Evolutionary conservation across 2,888 invertebrate genomes (phyloP).

Genomic region (Orthonevra nobilis): DNA sequence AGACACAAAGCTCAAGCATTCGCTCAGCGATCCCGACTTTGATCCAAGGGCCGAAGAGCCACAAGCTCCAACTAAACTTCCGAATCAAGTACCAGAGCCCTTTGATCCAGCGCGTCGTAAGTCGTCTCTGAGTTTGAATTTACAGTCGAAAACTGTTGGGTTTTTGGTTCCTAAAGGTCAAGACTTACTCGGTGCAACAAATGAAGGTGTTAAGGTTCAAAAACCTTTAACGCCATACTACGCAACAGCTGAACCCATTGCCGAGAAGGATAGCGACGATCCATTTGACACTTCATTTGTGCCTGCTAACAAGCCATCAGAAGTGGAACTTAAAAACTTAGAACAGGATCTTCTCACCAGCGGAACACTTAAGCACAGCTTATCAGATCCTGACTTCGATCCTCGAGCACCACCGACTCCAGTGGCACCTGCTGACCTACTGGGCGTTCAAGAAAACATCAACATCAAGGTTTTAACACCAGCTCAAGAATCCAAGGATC

Average conservation of each 20-base stretch:
- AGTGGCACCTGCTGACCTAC: constrained; percentile 77
- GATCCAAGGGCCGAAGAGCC: constrained; percentile 86
- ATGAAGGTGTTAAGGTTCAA: constrained; percentile 83
- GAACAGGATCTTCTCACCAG: constrained; percentile 86
- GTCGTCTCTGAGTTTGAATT: constrained; percentile 83
- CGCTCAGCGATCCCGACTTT: constrained; percentile 89
- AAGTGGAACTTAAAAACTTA: constrained; percentile 88
- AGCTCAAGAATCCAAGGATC: constrained; percentile 81
- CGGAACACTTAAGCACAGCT: constrained; percentile 81
- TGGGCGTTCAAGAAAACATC: constrained; percentile 83
- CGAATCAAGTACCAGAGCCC: constrained; percentile 58
- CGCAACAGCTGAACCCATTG: constrained; percentile 79
- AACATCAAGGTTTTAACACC: constrained; percentile 87
- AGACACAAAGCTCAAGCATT: constrained; percentile 81
- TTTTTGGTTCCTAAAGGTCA: constrained; percentile 83
- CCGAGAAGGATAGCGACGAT: constrained; percentile 83
- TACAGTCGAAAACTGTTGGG: constrained; percentile 82
- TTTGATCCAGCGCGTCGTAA: constrained; percentile 81
- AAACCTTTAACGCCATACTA: constrained; percentile 93
- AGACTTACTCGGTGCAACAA: constrained; percentile 82
- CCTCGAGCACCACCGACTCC: constrained; percentile 80
- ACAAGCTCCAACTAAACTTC: constrained; percentile 60
- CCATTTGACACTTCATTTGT: constrained; percentile 95
- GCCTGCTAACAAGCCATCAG: constrained; percentile 86
- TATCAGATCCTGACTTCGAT: constrained; percentile 84